Base-by-base conservation (phyloP, 2,888 invertebrate genomes). In the Cecidostiba fungosa region DNA sequence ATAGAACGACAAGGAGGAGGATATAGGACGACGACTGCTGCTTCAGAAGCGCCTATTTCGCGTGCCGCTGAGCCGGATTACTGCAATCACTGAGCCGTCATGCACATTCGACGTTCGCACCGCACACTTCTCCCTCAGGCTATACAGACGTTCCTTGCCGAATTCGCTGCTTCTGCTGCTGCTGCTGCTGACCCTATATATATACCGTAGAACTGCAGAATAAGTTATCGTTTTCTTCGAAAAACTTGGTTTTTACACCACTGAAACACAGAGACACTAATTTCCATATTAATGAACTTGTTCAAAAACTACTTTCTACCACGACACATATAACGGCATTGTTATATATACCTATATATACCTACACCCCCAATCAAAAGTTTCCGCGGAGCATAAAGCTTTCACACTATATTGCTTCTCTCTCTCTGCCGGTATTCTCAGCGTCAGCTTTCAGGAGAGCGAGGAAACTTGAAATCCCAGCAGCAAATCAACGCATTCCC, bases 61-160 rank as follows among this genome's bases (percentile, higher is more conserved):
- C 72, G 43, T 72, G 39, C 39, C 72, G 43, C 72, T 72, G 72
- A 39, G n/a, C 72, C 32, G 72, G 72, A 72, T 72, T 72, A 72
- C 72, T 39, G 76, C 76, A 77, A 82, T 77, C 82, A 77, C 54
- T 54, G 69, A 82, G 77, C 82, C 77, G 82, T 82, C 82, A 77
- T 77, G 70, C 69, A 50, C 82, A 82, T 82, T 77, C 69, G 77
- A 77, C 77, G 66, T 36, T 36, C n/a, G 14, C 72, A n/a, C 39
- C 12, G 10, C 62, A 12, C 26, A 10, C 62, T 19, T 26, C 0
- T 10, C 23, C 26, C 26, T 62, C 23, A 3, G 54, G 54, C n/a
- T 54, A 14, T 10, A 6, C n/a, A 54, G 54, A 54, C 43, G 43
- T 43, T 43, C 43, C 43, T 43, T 43, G 43, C 43, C 43, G 43